Evolutionary conservation across 2,113 vertebrate genomes (phyloP).

Genomic region (Galemys pyrenaicus): DNA sequence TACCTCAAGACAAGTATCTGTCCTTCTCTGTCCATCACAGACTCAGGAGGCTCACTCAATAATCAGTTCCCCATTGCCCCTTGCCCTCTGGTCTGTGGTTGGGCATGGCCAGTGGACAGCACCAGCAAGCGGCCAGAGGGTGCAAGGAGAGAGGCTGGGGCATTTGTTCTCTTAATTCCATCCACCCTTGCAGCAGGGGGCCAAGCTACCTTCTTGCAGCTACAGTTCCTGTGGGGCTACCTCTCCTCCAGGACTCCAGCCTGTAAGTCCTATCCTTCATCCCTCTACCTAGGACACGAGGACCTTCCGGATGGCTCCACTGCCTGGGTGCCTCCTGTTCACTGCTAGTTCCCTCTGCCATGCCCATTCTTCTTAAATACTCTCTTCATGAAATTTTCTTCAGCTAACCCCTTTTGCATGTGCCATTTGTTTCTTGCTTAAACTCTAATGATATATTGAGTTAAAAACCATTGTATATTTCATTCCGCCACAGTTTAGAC

Average conservation of each 20-base stretch:
- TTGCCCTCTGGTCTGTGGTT: not conserved
- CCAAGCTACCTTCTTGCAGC: not conserved
- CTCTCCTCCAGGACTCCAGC: not conserved
- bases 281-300: not conserved
- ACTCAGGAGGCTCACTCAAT: not conserved
- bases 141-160: not conserved
- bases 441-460: not conserved
- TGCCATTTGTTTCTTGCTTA: conserved; percentile 10
- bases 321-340: not conserved
- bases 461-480: conserved; percentile 24
- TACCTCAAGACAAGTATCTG: not conserved
- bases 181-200: not conserved
- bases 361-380: not conserved
- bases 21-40: not conserved
- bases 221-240: not conserved
- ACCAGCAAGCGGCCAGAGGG: not conserved
- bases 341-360: not conserved
- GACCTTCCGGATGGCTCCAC: not conserved
- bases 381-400: not conserved
- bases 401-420: not conserved
- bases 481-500: not conserved
- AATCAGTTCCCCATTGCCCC: not conserved
- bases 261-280: not conserved
- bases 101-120: not conserved
- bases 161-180: not conserved